Evolutionary conservation across 2,888 invertebrate genomes (phyloP).

Genomic region (Chalcis sispes): DNA sequence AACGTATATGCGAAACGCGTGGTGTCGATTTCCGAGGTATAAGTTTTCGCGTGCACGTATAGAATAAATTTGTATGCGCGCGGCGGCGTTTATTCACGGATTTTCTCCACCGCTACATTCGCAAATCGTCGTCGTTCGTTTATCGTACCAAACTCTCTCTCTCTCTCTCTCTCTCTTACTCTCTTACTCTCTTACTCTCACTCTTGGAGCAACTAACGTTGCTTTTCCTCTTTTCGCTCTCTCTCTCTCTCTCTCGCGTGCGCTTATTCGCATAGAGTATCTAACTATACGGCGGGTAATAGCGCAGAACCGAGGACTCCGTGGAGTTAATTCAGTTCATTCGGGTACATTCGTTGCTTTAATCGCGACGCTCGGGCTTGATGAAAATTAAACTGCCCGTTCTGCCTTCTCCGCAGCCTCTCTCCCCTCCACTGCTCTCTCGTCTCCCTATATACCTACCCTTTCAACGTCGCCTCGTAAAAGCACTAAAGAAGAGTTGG

Average conservation of each 20-base stretch:
- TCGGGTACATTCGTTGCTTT: conserved; percentile 60
- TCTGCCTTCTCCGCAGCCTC: no score
- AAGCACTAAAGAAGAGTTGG: neutral
- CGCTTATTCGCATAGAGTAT: conserved; percentile 37
- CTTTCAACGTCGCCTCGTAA: conserved; percentile 28
- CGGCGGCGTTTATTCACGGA: conserved; percentile 9
- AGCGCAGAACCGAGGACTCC: conserved; percentile 52
- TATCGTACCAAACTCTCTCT: conserved; percentile 3
- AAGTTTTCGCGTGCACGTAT: no score
- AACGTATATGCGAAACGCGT: no score
- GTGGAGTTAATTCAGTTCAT: conserved; percentile 60
- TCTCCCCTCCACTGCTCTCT: no score
- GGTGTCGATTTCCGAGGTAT: no score
- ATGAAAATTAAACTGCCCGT: conserved; percentile 61
- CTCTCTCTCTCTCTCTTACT: neutral
- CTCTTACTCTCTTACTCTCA: neutral
- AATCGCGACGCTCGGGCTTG: conserved; percentile 60
- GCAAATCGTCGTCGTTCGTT: conserved; percentile 19
- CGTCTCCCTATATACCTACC: no score
- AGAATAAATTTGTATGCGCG: neutral
- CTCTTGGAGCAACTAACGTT: no score
- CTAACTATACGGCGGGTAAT: conserved; percentile 51
- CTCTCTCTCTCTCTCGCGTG: conserved; percentile 5
- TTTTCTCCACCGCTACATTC: conserved; percentile 24
- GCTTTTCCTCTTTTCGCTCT: conserved; percentile 17